phyloP scores from a whole-genome alignment of 2,797 vertebrate species.

The Botia kubotai region DNA sequence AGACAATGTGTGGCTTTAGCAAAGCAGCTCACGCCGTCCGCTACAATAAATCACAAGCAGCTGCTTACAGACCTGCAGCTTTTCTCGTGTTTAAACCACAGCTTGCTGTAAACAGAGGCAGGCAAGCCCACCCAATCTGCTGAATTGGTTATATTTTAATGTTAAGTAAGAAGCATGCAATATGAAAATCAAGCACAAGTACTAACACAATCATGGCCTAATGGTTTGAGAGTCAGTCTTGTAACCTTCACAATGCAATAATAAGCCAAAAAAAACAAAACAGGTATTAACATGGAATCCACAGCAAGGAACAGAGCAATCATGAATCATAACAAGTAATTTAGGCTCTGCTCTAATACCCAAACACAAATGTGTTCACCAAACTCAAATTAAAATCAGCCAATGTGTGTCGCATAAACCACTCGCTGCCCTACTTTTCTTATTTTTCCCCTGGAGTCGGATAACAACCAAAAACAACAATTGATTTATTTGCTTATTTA shows the following conservation, averaged over 20 bases:
- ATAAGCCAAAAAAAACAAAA: neutral
- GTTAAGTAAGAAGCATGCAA: neutral
- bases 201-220: neutral
- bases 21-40: conserved; percentile 10
- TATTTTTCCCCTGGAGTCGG: conserved; percentile 44
- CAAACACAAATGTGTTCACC: conserved; percentile 43
- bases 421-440: conserved; percentile 31
- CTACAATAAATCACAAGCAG: conserved; percentile 8
- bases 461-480: conserved; percentile 46
- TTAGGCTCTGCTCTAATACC: conserved; percentile 36
- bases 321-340: conserved; percentile 30
- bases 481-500: conserved; percentile 37
- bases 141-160: neutral
- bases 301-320: conserved; percentile 32
- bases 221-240: no score
- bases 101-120: neutral
- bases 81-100: neutral
- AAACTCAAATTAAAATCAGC: conserved; percentile 45
- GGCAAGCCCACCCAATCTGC: neutral
- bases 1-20: conserved; percentile 17
- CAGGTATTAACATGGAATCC: neutral
- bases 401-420: conserved; percentile 40
- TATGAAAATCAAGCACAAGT: conserved; percentile 9
- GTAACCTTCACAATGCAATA: neutral
- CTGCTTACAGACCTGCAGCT: neutral